Base-by-base conservation (phyloP, 2,797 vertebrate species). In the Muscicapa striata region DNA sequence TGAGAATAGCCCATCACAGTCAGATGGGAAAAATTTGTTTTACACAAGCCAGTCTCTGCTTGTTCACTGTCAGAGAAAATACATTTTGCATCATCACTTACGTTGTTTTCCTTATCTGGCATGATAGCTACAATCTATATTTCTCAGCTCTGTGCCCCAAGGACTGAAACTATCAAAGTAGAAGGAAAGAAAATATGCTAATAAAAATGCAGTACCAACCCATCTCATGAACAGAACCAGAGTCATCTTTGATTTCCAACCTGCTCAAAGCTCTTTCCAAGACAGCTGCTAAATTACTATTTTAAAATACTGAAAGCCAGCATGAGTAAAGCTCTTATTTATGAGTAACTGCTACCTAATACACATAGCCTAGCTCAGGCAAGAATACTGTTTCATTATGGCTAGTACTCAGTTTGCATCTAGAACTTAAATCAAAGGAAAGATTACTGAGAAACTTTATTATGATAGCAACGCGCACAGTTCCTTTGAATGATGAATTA, bases 71-170 rank as follows among this genome's bases (percentile, higher is more conserved):
- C 69, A 72, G 29, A 87, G 58, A 91, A 84, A 96, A 93, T 83
- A 74, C 51, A 84, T 82, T 95, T 92, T 94, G 84, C 87, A 96
- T 91, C 90, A 94, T 87, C 83, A 83, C 83, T 95, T 93, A 87
- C 7, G 3, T n/a, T 86, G 61, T 70, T 95, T 97, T 90, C 29
- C 40, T 93, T 94, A 91, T 91, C 90, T 93, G 57, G 22, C 46
- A 78, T 58, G 63, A 86, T 93, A 41, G 66, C 55, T 91, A 75
- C 52, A 92, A 68, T 93, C 85, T 90, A 27, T 83, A 90, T 94
- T 87, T 90, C 63, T 93, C 57, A 91, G 29, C 80, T 93, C 26
- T 87, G 19, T 52, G 63, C 73, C 89, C 80, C 54, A 90, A 48
- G 81, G 75, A 76, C 59, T 78, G 80, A 94, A 91, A 20, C 61